A percentile compares a stretch with the other conserved stretches of the same genome.
Evolutionary conservation across 2,888 invertebrate species (phyloP).

Genomic region (Allophyes oxyacanthae): DNA sequence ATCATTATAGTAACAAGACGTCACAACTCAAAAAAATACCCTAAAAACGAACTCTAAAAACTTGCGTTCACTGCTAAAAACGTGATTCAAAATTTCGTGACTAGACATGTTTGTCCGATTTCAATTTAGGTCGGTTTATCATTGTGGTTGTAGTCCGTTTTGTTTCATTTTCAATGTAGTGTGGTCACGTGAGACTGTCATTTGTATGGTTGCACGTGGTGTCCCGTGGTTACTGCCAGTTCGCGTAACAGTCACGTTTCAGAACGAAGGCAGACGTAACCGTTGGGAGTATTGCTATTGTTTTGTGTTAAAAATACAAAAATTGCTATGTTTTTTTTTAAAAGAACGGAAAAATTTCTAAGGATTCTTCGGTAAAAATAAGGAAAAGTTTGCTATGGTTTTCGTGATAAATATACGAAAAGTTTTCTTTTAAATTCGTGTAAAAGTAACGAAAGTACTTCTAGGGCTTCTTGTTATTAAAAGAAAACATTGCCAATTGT

Average conservation of each 20-base stretch:
- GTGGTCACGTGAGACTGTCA: constrained; percentile 31
- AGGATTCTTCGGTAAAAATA: constrained; percentile 5
- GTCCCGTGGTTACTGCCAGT: constrained; percentile 1
- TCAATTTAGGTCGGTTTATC: constrained; percentile 6
- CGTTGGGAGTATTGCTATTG: constrained; percentile 6
- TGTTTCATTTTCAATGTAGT: constrained; percentile 29
- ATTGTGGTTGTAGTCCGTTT: neutral
- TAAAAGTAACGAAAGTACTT: too few species aligned
- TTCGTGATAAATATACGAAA: too few species aligned
- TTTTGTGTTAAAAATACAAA: constrained; percentile 17
- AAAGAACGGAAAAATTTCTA: neutral
- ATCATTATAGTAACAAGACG: neutral
- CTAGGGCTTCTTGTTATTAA: too few species aligned
- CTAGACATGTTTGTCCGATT: neutral
- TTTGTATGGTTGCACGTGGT: constrained; percentile 39
- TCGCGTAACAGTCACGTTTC: constrained; percentile 38
- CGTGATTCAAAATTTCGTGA: neutral
- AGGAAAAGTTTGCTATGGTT: neutral
- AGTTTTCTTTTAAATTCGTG: too few species aligned
- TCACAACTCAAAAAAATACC: constrained; percentile 14
- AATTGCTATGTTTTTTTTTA: neutral
- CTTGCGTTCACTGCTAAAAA: too few species aligned
- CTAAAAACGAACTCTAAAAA: too few species aligned
- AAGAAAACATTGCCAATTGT: too few species aligned
- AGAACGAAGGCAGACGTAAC: constrained; percentile 17